These are phyloP conservation scores for Unio delphinus DNA, from an alignment of 2,888 invertebrate species.

Conservation along the genomic window DNA sequence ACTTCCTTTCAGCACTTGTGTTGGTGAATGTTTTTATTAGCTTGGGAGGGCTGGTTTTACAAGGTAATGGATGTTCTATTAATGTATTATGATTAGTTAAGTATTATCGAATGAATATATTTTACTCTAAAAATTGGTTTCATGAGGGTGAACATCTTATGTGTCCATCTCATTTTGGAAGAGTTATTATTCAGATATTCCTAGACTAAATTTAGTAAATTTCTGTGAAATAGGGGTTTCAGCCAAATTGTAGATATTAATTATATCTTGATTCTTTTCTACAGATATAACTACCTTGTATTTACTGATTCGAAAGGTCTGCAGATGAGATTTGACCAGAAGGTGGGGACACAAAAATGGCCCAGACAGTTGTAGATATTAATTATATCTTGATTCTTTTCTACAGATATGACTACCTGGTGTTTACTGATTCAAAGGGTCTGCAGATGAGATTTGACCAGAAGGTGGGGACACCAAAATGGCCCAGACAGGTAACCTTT, in stretches of 20 bases:
- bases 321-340: constrained; percentile 66
- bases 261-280: constrained; percentile 12
- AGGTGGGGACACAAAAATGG: constrained; percentile 68
- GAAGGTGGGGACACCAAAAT: constrained; percentile 67
- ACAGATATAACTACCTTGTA: constrained; percentile 69
- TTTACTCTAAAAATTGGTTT: too few relatives aligned
- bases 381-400: constrained; percentile 1
- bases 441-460: constrained; percentile 65
- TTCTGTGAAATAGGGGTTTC: not conserved
- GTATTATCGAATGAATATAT: too few relatives aligned
- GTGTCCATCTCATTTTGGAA: not conserved
- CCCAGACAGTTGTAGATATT: constrained; percentile 36
- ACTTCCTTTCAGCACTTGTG: too few relatives aligned
- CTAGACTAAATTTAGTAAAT: not conserved
- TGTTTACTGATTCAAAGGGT: constrained; percentile 67
- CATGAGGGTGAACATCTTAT: too few relatives aligned
- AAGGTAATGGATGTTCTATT: too few relatives aligned
- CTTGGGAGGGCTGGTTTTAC: too few relatives aligned
- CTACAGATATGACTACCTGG: constrained; percentile 68
- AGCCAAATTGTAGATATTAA: not conserved
- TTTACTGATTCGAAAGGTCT: constrained; percentile 67
- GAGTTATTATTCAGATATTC: not conserved
- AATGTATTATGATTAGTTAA: too few relatives aligned
- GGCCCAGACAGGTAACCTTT: constrained; percentile 64
- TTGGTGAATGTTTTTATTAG: too few relatives aligned